phyloP scores from a whole-genome alignment of 2,888 invertebrate species.

The Cheilosia vulpina region DNA sequence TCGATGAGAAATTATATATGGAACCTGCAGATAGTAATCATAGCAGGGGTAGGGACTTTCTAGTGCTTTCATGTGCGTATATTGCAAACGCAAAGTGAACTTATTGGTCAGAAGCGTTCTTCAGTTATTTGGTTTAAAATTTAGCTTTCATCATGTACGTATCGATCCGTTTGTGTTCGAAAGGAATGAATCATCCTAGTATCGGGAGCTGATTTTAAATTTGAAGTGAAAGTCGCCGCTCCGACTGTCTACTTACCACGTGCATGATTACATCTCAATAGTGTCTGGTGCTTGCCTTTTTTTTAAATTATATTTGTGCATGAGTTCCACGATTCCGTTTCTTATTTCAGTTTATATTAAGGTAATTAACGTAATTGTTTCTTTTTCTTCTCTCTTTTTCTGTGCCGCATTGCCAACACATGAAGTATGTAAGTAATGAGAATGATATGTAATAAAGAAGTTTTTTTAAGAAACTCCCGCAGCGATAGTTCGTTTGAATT shows the following conservation, averaged over 20 bases:
- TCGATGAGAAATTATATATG: constrained; percentile 46
- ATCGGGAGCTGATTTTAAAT: constrained; percentile 34
- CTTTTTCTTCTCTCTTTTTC: constrained; percentile 51
- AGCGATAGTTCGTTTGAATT: too few relatives aligned
- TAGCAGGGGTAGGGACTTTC: background rate
- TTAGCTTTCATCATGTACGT: constrained; percentile 5
- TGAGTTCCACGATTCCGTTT: constrained; percentile 12
- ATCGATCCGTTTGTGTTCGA: constrained; percentile 32
- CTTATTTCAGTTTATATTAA: constrained; percentile 17
- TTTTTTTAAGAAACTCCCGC: too few relatives aligned
- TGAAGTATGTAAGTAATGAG: constrained; percentile 68
- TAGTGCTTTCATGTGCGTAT: constrained; percentile 7
- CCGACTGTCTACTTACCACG: constrained; percentile 4
- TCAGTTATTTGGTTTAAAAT: constrained; percentile 8
- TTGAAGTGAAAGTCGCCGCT: constrained; percentile 57
- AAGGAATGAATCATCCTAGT: constrained; percentile 46
- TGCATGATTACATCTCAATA: constrained; percentile 22
- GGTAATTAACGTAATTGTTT: constrained; percentile 50
- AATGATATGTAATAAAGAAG: background rate
- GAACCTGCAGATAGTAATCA: background rate
- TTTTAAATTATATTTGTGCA: constrained; percentile 50
- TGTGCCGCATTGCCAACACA: constrained; percentile 43
- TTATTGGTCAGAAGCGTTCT: constrained; percentile 12
- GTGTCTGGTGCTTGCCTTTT: constrained; percentile 15
- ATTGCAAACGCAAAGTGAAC: background rate